These are phyloP conservation scores for Sisyra terminalis DNA, from an alignment of 2,888 invertebrate genomes.

Conservation along the genomic window DNA sequence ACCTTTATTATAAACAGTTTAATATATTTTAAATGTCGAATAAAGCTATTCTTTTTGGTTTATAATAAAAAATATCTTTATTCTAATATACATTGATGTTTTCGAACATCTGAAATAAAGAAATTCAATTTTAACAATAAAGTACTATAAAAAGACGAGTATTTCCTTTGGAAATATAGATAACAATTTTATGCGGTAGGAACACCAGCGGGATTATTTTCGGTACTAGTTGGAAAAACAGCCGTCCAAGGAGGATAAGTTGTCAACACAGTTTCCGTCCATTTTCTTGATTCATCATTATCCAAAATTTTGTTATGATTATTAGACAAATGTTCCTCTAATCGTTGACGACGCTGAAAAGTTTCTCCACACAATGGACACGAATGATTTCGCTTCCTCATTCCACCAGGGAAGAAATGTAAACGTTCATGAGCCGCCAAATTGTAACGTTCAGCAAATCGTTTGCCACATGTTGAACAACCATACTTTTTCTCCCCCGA, in stretches of 20 bases:
- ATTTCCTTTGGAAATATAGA: too few species aligned
- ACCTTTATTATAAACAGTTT: too few species aligned
- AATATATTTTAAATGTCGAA: too few species aligned
- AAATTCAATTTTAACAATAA: too few species aligned
- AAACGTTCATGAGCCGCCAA: conserved; percentile 20
- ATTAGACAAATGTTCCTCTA: conserved; percentile 20
- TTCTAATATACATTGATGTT: too few species aligned
- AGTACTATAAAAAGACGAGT: too few species aligned
- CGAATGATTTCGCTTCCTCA: conserved; percentile 5
- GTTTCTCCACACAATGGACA: conserved; percentile 19
- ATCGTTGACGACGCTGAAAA: conserved; percentile 19
- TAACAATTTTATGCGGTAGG: too few species aligned
- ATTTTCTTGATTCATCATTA: conserved; percentile 13
- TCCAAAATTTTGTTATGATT: conserved; percentile 17
- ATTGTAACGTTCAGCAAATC: conserved; percentile 39
- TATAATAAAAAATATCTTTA: too few species aligned
- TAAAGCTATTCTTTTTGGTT: too few species aligned
- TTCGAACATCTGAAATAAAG: too few species aligned
- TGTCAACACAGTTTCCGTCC: conserved; percentile 12
- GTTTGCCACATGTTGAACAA: conserved; percentile 37
- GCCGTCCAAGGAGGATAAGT: not conserved
- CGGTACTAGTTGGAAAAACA: too few species aligned
- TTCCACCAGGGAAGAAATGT: conserved; percentile 12
- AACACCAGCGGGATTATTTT: too few species aligned
- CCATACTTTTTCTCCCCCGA: conserved; percentile 42